Evolutionary conservation across 1,140 invertebrate genomes (phyloP).

Genomic region (Drosophila santomea): DNA sequence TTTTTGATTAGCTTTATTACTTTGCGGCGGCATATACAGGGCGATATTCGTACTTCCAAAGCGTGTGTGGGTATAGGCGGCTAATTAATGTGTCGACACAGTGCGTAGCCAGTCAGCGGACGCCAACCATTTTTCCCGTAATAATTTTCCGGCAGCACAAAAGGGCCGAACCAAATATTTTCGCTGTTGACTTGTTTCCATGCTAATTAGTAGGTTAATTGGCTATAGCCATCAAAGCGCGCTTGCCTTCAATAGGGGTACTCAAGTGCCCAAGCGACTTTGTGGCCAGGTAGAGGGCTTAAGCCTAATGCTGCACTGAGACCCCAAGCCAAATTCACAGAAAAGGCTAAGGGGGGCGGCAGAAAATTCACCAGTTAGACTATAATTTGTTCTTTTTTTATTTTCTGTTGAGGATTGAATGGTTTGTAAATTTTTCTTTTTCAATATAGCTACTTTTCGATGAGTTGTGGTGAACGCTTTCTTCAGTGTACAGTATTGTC

Average conservation of each 20-base stretch:
- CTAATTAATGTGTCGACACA: slow-evolving; percentile 77
- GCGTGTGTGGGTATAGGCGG: slow-evolving; percentile 15
- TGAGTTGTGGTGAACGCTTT: neutral
- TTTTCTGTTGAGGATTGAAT: no score
- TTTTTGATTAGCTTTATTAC: slow-evolving; percentile 83
- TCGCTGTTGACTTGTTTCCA: slow-evolving; percentile 63
- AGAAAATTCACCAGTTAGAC: no score
- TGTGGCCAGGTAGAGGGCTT: slow-evolving; percentile 57
- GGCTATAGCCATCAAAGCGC: slow-evolving; percentile 63
- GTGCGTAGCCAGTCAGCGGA: slow-evolving; percentile 46
- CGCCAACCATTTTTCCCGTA: slow-evolving; percentile 43
- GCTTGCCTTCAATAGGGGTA: slow-evolving; percentile 28
- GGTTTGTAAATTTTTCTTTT: no score
- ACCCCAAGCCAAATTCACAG: neutral
- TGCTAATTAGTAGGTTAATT: slow-evolving; percentile 82
- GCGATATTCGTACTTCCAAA: slow-evolving; percentile 14
- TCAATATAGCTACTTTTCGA: no score
- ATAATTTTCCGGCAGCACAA: slow-evolving; percentile 54
- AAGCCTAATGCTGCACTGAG: slow-evolving; percentile 39
- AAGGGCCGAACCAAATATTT: slow-evolving; percentile 43
- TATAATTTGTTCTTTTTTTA: no score
- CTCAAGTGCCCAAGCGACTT: slow-evolving; percentile 28
- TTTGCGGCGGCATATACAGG: slow-evolving; percentile 55
- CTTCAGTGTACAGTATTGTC: neutral
- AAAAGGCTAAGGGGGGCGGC: no score